These are phyloP conservation scores for Hirtodrosophila histrioides DNA, from an alignment of 2,888 invertebrate genomes.

Conservation along the genomic window DNA sequence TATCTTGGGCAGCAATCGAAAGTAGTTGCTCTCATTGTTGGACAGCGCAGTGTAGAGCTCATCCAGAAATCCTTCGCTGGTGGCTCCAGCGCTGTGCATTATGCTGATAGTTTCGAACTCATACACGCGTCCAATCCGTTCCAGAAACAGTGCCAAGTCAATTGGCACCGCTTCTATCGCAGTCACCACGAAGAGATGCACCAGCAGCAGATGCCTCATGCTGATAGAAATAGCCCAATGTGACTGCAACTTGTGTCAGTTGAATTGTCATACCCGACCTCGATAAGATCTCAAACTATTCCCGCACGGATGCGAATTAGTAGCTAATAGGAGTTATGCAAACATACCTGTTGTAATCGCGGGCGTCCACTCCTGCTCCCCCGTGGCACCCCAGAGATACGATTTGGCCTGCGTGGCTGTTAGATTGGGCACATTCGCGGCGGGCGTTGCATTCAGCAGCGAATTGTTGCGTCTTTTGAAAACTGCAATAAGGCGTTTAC, in stretches of 20 bases:
- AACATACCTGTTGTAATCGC: constrained; percentile 93
- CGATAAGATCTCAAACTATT: constrained; percentile 40
- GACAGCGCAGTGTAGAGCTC: constrained; percentile 27
- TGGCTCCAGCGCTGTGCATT: constrained; percentile 29
- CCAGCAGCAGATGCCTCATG: constrained; percentile 31
- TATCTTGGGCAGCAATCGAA: constrained; percentile 43
- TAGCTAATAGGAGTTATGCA: constrained; percentile 17
- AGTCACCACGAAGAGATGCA: constrained; percentile 10
- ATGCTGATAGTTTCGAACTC: constrained; percentile 41
- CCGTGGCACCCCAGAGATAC: constrained; percentile 96
- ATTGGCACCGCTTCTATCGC: constrained; percentile 19
- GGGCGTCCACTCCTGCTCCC: constrained; percentile 98
- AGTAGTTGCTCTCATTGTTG: constrained; percentile 36
- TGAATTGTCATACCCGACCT: constrained; percentile 7
- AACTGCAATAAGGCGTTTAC: constrained; percentile 44
- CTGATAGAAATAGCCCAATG: not conserved
- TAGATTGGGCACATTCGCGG: constrained; percentile 60
- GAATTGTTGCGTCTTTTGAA: constrained; percentile 78
- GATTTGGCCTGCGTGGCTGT: constrained; percentile 83
- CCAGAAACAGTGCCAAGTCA: constrained; percentile 40
- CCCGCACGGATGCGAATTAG: constrained; percentile 23
- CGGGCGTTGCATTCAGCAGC: constrained; percentile 59
- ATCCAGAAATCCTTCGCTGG: constrained; percentile 23
- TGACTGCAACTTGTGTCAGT: constrained; percentile 19
- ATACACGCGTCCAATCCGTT: constrained; percentile 47